Conservation (phyloP, 1,140 invertebrate species). For the Chlorops oryzae region DNA sequence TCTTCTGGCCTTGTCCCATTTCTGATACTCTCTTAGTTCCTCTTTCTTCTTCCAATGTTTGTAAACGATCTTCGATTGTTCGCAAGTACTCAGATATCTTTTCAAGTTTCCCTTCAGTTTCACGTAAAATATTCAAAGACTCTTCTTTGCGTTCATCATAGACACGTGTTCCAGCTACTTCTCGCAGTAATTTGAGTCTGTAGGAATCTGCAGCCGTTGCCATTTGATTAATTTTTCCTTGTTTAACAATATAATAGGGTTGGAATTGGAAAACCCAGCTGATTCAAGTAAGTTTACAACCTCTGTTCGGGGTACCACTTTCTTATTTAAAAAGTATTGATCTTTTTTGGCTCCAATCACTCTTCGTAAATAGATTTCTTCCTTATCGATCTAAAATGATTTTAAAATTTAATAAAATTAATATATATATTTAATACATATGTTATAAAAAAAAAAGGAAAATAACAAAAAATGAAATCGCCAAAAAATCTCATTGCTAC, state of each 20-base stretch:
- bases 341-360: conserved; percentile 99
- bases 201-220: conserved; percentile 98
- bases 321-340: conserved; percentile 99
- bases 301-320: conserved; percentile 93
- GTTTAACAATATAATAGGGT: conserved; percentile 99
- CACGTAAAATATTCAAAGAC: conserved; percentile 87
- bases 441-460: too few species aligned
- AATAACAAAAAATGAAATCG: too few species aligned
- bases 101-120: conserved; percentile 95
- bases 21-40: conserved; percentile 98
- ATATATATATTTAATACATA: too few species aligned
- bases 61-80: conserved; percentile 94
- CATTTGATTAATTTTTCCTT: conserved; percentile 99
- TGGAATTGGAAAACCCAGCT: conserved; percentile 97
- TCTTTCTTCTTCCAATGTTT: conserved; percentile 96
- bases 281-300: conserved; percentile 98
- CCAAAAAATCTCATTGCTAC: too few species aligned
- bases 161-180: conserved; percentile 93
- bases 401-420: not conserved
- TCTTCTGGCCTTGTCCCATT: conserved; percentile 93
- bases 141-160: conserved; percentile 98
- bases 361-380: conserved; percentile 91
- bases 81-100: conserved; percentile 96
- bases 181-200: conserved; percentile 86
- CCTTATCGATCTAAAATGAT: conserved; percentile 83